Base-by-base conservation (phyloP, 2,888 invertebrate genomes). In the Carpatolechia fugitivella region DNA sequence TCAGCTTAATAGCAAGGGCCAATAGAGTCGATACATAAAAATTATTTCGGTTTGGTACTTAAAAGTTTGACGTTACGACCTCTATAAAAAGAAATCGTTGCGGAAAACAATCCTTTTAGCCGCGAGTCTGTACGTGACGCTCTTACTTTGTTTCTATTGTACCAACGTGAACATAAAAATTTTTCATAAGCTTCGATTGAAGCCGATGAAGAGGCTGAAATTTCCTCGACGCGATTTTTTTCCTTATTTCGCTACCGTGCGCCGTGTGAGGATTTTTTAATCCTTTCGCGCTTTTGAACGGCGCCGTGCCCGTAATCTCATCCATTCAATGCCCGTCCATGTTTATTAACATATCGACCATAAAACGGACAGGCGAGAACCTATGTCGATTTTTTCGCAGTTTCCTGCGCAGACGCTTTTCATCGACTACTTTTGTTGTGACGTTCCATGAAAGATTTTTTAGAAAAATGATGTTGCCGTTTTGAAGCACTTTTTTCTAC, bases 261-360 rank as follows among this genome's bases (percentile, higher is more conserved):
- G 7, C 18, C n/a, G n/a, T n/a, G n/a, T 14, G 20, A 38, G 20
- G 14, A n/a, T 31, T 51, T 52, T 52, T 52, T 31, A 40, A 52
- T 52, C 52, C 52, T 41, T 52, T 30, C 51, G 4, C 20, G 29
- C 24, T 24, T 38, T 51, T 51, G 24, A 13, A 29, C 50, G 29
- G 10, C 49, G 33, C 31, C 20, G 30, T 31, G 49, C 46, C 50
- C 65, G 74, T 71, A 73, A 74, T 75, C 74, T 76, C 77, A 72
- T 78, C 72, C 69, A 84, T 85, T 83, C 84, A 76, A 67, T 73
- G 73, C 85, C 82, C 82, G 85, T 81, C 76, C 74, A 72, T 82
- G 78, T 85, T 83, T 85, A 86, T 85, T 87, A 86, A 84, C 85
- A 85, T 85, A 87, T 84, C 78, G 80, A 72, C 78, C 76, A 82